Evolutionary conservation across 2,888 invertebrate genomes (phyloP), one percentile per base, ranked within the genome.

Genomic region (Thalpophila matura): DNA sequence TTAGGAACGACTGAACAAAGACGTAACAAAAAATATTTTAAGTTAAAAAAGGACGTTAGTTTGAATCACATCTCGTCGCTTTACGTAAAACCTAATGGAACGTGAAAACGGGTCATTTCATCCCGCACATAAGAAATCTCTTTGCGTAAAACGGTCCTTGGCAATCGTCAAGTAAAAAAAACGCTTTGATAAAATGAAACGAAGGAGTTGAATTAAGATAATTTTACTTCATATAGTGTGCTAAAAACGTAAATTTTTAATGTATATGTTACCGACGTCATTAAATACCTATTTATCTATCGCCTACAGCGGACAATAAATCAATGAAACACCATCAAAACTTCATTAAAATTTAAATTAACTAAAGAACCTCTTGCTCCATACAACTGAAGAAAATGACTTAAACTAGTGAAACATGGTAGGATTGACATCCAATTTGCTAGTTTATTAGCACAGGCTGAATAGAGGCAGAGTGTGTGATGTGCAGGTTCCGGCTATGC

Each of bases 391-490:
- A 38, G 16, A 5, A 18, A 16, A 12, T n/a, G 37, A 10, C 3
- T 37, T 20, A 14, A 14, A 37, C 37, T 22, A 7, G 10, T 18
- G 29, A 46, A 3, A 6, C 14, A 9, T 18, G 6, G 18, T 9
- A 18, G 22, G 18, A 26, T 45, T 35, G 20, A 14, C 27, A 31
- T 40, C 24, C 35, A 62, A 63, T 47, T 63, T 63, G 20, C 7
- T 6, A 18, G 42, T 4, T 26, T 22, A 10, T 14, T 33, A 33
- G 22, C 3, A 33, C 33, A 9, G 14, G 6, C 22, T 18, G 7
- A 20, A 42, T 18, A 10, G 2, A 29, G 20, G 3, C 27, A 12
- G n/a, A 1, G 12, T 26, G 4, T 49, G 29, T 14, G 4, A n/a
- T 20, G 9, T 31, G 10, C 7, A 14, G 0, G 27, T 27, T 22